Conservation (phyloP, 2,797 vertebrate genomes). For the Falco naumanni region DNA sequence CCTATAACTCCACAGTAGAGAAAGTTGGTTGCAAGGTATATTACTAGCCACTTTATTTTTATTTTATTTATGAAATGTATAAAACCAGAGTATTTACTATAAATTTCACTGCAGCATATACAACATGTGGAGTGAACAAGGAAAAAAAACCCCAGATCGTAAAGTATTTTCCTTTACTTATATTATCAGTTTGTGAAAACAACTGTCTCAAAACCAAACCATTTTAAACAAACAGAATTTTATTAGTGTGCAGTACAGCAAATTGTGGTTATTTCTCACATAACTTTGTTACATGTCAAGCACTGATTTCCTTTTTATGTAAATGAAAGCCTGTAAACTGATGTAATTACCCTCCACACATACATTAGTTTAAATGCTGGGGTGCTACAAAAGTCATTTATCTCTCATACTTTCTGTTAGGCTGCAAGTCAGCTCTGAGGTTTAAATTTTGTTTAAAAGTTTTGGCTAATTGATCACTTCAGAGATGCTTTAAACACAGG, state of each 20-base stretch:
- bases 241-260: background rate
- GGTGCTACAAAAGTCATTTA: conserved; percentile 71
- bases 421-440: conserved; percentile 56
- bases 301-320: conserved; percentile 59
- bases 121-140: background rate
- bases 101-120: background rate
- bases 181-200: background rate
- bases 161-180: conserved; percentile 7
- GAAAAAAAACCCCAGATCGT: background rate
- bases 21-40: background rate
- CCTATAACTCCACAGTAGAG: background rate
- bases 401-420: conserved; percentile 72
- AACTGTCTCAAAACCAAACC: background rate
- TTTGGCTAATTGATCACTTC: conserved; percentile 75
- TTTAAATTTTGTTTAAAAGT: conserved; percentile 70
- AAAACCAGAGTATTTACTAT: background rate
- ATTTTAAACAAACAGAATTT: background rate
- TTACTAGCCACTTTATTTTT: background rate
- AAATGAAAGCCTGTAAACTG: conserved; percentile 57
- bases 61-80: background rate
- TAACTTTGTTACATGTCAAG: background rate
- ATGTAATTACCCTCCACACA: conserved; percentile 58
- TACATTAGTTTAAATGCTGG: conserved; percentile 67
- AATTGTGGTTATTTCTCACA: conserved; percentile 8
- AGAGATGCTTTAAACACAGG: conserved; percentile 73